phyloP scores from a whole-genome alignment of 2,797 vertebrate species.

The Dipus sagitta region DNA sequence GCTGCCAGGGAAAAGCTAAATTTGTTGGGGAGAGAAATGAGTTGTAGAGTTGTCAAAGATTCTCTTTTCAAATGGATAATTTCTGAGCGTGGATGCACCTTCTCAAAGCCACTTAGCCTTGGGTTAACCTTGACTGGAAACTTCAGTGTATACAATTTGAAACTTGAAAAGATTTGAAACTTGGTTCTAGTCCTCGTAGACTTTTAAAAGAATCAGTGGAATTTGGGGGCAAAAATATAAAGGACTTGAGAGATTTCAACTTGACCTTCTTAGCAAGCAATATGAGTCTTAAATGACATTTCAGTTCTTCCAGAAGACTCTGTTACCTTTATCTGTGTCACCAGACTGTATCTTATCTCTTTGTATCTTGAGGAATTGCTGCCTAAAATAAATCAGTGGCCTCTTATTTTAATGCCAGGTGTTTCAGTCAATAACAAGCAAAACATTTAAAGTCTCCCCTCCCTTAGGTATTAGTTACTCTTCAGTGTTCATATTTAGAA shows the following conservation, averaged over 20 bases:
- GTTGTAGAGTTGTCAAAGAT: not conserved
- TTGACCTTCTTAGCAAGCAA: not conserved
- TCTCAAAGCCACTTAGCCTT: not conserved
- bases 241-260: constrained; percentile 6
- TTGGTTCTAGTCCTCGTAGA: not conserved
- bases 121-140: not conserved
- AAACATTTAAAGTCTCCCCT: not conserved
- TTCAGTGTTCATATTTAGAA: constrained; percentile 15
- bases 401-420: not conserved
- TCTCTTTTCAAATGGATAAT: not conserved
- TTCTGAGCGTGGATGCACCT: not conserved
- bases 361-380: constrained; percentile 40
- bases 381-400: constrained; percentile 6
- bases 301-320: not conserved
- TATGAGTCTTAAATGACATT: constrained; percentile 19
- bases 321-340: not conserved
- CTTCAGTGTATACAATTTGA: not conserved
- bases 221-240: not conserved
- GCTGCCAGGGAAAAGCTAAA: not conserved
- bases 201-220: not conserved
- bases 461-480: constrained; percentile 1
- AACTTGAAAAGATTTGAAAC: not conserved
- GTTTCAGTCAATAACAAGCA: constrained; percentile 17
- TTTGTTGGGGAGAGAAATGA: not conserved
- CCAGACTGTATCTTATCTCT: not conserved